These are phyloP conservation scores for Cliona cf. orientalis DNA, from an alignment of 37 sponge, comb jelly and placozoan genomes.

Conservation along the genomic window DNA sequence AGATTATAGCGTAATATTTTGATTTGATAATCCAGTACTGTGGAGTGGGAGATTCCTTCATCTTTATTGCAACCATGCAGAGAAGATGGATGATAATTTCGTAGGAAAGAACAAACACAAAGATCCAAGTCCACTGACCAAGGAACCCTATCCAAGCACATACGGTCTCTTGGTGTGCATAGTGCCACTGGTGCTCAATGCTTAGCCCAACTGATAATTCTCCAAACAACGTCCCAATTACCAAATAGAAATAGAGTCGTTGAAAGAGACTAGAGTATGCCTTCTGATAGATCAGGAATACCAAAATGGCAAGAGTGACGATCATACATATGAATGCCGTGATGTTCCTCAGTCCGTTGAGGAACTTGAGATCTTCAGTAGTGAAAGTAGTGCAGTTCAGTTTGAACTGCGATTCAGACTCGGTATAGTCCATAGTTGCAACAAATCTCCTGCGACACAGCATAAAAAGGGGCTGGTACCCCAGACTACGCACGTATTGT, in stretches of 20 bases:
- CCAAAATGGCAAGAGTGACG: not conserved
- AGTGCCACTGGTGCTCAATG: not conserved
- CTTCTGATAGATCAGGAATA: not conserved
- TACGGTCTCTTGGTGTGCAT: not conserved
- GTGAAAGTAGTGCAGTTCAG: not conserved
- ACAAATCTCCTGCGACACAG: too few relatives aligned
- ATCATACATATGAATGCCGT: not conserved
- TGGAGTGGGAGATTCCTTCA: not conserved
- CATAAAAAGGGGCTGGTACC: too few relatives aligned
- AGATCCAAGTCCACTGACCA: not conserved
- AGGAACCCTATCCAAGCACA: not conserved
- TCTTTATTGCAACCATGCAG: not conserved
- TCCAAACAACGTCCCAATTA: not conserved
- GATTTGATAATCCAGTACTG: not conserved
- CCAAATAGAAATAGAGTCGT: not conserved
- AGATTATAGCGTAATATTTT: not conserved
- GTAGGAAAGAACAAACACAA: not conserved
- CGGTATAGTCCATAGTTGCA: too few relatives aligned
- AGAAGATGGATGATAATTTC: not conserved
- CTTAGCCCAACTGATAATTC: not conserved
- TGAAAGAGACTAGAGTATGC: not conserved
- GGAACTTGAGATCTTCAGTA: not conserved
- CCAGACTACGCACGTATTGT: too few relatives aligned
- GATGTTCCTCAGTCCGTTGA: not conserved
- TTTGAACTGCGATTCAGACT: not conserved